phyloP scores from a whole-genome alignment of 2,113 vertebrate species.

The Gambusia affinis region DNA sequence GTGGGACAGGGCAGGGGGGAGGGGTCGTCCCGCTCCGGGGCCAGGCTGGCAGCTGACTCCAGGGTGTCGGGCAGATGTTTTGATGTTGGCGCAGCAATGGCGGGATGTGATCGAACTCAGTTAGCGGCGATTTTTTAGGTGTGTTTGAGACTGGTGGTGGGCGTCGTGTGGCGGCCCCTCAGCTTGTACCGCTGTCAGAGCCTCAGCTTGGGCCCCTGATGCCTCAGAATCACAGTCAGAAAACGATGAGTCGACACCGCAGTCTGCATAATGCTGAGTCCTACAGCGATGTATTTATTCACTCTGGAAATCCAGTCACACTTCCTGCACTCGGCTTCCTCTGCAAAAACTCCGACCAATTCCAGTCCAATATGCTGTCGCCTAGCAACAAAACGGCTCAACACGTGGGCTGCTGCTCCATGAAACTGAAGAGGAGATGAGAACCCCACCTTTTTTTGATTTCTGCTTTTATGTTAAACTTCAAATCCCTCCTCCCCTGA shows the following conservation, averaged over 20 bases:
- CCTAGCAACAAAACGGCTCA: conserved; percentile 75
- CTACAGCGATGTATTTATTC: conserved; percentile 46
- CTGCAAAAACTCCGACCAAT: conserved; percentile 53
- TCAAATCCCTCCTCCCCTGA: conserved; percentile 32
- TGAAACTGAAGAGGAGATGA: conserved; percentile 30
- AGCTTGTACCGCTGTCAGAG: conserved; percentile 65
- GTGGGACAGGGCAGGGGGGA: conserved; percentile 77
- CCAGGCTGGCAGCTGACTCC: conserved; percentile 80
- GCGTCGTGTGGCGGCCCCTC: conserved; percentile 17
- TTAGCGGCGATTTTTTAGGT: not conserved
- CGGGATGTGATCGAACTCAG: not conserved
- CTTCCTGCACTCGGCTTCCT: conserved; percentile 43
- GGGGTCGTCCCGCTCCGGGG: conserved; percentile 87
- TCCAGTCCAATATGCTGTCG: conserved; percentile 65
- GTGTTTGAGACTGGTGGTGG: not conserved
- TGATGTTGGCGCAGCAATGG: not conserved
- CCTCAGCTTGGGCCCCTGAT: conserved; percentile 4
- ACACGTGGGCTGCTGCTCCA: conserved; percentile 63
- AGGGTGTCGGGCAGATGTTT: conserved; percentile 54
- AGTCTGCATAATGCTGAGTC: conserved; percentile 56
- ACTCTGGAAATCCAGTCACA: conserved; percentile 51
- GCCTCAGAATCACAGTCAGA: conserved; percentile 34
- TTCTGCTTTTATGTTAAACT: conserved; percentile 27
- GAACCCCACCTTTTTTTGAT: conserved; percentile 22
- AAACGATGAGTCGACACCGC: not conserved